Conservation (phyloP, 2,888 invertebrate genomes). For the Cancer borealis region DNA sequence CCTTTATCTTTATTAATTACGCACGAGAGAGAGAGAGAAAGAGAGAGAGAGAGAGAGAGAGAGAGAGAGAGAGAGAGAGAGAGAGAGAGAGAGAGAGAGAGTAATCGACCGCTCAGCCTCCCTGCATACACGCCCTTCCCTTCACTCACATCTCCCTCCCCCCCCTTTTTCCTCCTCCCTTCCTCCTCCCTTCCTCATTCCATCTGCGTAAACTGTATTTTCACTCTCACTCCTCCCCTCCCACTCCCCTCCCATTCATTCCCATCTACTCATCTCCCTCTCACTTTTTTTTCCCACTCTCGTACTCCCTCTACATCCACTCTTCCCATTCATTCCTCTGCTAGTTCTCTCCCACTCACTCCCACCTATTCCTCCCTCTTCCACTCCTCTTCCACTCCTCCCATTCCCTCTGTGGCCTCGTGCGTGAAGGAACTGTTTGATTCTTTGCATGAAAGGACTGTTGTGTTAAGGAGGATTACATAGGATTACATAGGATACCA, state of each 20-base stretch:
- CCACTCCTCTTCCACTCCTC: not conserved
- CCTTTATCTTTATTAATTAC: not conserved
- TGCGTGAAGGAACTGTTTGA: not conserved
- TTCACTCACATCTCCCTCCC: slow-evolving; percentile 13
- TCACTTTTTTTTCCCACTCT: not conserved
- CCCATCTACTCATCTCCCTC: not conserved
- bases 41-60: slow-evolving; percentile 40
- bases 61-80: slow-evolving; percentile 40
- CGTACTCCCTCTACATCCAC: not conserved
- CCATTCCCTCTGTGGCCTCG: not conserved
- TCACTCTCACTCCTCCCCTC: not conserved
- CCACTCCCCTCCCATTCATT: not conserved
- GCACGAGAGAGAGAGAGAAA: slow-evolving; percentile 21
- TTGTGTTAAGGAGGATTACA: not conserved
- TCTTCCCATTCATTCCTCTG: not conserved
- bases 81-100: slow-evolving; percentile 32
- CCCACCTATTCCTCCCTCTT: not conserved
- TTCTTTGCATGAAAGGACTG: not conserved
- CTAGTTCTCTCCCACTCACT: not conserved
- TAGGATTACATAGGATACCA: too few species aligned
- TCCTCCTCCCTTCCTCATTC: not conserved
- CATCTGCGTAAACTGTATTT: not conserved
- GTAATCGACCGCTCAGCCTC: not conserved
- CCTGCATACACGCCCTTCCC: not conserved
- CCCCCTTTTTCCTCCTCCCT: not conserved